Evolutionary conservation across 2,888 invertebrate genomes (phyloP).

Genomic region (Tridacna crocea): DNA sequence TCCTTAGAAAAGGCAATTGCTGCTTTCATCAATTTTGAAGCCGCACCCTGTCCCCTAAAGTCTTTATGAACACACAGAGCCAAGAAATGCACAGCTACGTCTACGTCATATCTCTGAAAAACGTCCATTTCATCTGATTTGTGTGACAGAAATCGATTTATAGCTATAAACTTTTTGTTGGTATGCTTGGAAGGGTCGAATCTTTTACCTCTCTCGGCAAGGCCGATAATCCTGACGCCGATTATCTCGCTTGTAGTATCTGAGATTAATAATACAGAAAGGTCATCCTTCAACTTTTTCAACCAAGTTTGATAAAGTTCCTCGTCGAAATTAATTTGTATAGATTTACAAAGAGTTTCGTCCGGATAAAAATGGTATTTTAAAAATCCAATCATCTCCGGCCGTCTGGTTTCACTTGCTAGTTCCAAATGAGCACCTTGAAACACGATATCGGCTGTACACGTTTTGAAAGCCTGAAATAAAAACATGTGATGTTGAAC

Average conservation of each 20-base stretch:
- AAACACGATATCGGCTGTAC: conserved; percentile 14
- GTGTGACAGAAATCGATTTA: conserved; percentile 21
- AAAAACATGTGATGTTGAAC: neutral
- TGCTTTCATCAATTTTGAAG: conserved; percentile 31
- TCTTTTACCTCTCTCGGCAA: neutral
- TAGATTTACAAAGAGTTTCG: conserved; percentile 27
- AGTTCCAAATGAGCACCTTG: conserved; percentile 37
- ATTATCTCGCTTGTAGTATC: conserved; percentile 32
- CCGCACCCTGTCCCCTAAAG: conserved; percentile 28
- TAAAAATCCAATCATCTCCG: conserved; percentile 32
- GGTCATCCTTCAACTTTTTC: conserved; percentile 1
- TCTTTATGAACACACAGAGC: conserved; percentile 28
- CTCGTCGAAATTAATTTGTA: conserved; percentile 32
- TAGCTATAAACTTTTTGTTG: conserved; percentile 10
- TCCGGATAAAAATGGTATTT: conserved; percentile 20
- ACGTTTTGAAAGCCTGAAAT: conserved; percentile 27
- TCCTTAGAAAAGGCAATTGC: conserved; percentile 25
- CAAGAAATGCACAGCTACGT: conserved; percentile 22
- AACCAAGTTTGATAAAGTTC: neutral
- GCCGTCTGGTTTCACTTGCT: conserved; percentile 6
- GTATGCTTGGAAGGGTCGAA: neutral
- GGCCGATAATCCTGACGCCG: conserved; percentile 25
- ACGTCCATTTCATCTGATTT: conserved; percentile 35
- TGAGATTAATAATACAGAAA: conserved; percentile 34
- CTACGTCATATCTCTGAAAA: conserved; percentile 24